Evolutionary conservation across 2,797 vertebrate genomes (phyloP).

Genomic region (Macropodus opercularis): DNA sequence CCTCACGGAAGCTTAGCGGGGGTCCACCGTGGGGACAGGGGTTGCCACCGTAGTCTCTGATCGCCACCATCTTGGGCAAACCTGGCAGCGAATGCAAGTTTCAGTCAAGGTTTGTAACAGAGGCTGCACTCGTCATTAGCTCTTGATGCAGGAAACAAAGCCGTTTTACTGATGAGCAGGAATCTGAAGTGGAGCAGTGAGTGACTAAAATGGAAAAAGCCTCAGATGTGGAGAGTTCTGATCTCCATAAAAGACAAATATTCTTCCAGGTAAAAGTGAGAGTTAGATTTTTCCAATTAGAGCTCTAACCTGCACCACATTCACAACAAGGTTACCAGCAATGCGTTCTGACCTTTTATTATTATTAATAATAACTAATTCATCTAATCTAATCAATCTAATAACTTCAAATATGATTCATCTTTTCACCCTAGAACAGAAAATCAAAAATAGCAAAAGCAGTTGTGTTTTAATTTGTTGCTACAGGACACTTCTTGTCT

Average conservation of each 20-base stretch:
- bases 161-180: too few species aligned
- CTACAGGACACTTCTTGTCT: neutral
- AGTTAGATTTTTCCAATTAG: too few species aligned
- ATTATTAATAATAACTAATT: too few species aligned
- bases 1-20: slow-evolving; percentile 85
- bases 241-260: neutral
- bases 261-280: neutral
- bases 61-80: slow-evolving; percentile 92
- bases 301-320: neutral
- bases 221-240: neutral
- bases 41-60: slow-evolving; percentile 85
- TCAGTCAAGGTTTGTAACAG: slow-evolving; percentile 5
- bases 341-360: neutral
- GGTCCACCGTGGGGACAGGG: slow-evolving; percentile 86
- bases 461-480: neutral
- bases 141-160: slow-evolving; percentile 1
- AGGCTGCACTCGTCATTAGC: neutral
- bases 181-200: neutral
- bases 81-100: slow-evolving; percentile 72
- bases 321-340: neutral
- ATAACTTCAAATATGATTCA: too few species aligned
- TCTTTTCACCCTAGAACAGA: too few species aligned
- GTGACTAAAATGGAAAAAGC: slow-evolving; percentile 3
- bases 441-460: too few species aligned
- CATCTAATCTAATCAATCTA: too few species aligned